Percentiles rank a stretch among this genome's conserved stretches.
These are phyloP conservation scores for Heliconius hermathena DNA, from an alignment of 1,140 invertebrate species.

Conservation along the genomic window DNA sequence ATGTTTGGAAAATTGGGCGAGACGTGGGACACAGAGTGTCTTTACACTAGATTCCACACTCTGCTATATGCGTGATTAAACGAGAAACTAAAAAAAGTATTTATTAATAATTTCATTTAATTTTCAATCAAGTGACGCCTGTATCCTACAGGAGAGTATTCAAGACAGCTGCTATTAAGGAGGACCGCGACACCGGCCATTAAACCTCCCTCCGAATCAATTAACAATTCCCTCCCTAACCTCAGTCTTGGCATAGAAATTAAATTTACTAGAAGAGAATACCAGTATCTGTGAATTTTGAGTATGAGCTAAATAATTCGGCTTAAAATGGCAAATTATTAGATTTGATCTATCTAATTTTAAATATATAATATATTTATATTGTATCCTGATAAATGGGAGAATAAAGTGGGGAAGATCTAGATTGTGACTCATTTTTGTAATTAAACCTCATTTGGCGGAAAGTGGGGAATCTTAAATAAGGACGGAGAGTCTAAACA, in stretches of 20 bases:
- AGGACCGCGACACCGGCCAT: slow-evolving; percentile 38
- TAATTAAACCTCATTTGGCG: too few species aligned
- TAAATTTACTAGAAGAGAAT: neutral
- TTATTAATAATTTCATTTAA: neutral
- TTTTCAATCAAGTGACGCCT: neutral
- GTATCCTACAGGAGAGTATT: slow-evolving; percentile 19
- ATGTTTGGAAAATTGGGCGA: too few species aligned
- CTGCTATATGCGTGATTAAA: neutral
- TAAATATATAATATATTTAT: too few species aligned
- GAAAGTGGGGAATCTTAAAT: too few species aligned
- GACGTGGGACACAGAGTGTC: neutral
- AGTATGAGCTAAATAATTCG: too few species aligned
- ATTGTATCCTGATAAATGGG: too few species aligned
- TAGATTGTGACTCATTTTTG: too few species aligned
- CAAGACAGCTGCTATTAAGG: slow-evolving; percentile 42
- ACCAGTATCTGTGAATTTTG: neutral
- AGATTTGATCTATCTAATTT: too few species aligned
- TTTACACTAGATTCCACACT: neutral
- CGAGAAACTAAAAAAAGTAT: neutral
- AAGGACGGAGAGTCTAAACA: too few species aligned
- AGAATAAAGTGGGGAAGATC: too few species aligned
- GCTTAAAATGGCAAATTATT: too few species aligned
- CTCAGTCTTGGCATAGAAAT: neutral
- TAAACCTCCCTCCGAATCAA: slow-evolving; percentile 46
- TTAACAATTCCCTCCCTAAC: slow-evolving; percentile 38